phyloP scores from a whole-genome alignment of 1,140 invertebrate genomes.

The Stenopsyche tienmushanensis region DNA sequence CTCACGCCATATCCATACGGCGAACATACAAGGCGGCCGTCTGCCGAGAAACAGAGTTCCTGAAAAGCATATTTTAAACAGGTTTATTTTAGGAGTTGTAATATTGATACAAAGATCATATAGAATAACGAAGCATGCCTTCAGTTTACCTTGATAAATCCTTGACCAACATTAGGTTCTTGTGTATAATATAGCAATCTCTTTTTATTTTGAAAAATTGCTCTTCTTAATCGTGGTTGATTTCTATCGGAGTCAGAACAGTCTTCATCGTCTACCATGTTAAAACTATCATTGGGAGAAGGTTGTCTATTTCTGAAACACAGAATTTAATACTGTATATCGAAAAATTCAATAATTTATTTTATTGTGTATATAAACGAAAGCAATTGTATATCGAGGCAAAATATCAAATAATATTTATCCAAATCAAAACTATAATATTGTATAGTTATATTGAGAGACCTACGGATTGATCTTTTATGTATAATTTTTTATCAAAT shows the following conservation, averaged over 20 bases:
- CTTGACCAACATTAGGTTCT: constrained; percentile 84
- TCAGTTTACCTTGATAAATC: constrained; percentile 78
- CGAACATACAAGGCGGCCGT: constrained; percentile 86
- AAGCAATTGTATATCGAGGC: no score
- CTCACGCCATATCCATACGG: constrained; percentile 84
- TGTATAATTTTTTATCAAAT: no score
- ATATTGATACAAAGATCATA: constrained; percentile 13
- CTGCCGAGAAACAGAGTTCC: constrained; percentile 85
- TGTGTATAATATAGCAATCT: constrained; percentile 82
- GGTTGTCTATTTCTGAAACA: no score
- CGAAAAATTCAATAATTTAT: no score
- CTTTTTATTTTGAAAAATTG: constrained; percentile 71
- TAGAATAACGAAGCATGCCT: constrained; percentile 59
- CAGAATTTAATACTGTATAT: no score
- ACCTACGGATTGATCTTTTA: no score
- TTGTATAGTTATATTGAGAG: no score
- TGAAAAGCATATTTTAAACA: constrained; percentile 30
- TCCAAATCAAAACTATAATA: no score
- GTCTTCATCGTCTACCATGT: constrained; percentile 21
- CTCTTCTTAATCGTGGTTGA: neutral
- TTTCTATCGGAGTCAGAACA: constrained; percentile 2
- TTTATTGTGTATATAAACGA: no score
- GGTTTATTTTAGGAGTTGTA: neutral
- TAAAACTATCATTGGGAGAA: neutral
- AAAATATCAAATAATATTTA: no score